Conservation (phyloP, 1,140 invertebrate genomes). For the Laupala kohalensis region DNA sequence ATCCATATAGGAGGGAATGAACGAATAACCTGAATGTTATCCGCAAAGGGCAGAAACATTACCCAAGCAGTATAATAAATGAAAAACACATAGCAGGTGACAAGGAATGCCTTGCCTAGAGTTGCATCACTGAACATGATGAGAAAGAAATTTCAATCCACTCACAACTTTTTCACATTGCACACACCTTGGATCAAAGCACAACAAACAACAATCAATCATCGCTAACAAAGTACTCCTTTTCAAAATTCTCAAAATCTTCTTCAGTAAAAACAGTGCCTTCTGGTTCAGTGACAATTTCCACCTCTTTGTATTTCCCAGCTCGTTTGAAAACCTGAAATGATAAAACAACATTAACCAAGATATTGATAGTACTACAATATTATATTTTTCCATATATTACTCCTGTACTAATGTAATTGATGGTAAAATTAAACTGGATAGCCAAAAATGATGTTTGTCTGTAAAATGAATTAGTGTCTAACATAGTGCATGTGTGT, state of each 20-base stretch:
- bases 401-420: no score
- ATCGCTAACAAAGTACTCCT: conserved; percentile 30
- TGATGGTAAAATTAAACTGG: no score
- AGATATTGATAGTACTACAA: no score
- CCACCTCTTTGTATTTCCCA: neutral
- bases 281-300: conserved; percentile 3
- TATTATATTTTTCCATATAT: no score
- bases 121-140: conserved; percentile 23
- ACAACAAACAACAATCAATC: conserved; percentile 1
- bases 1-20: conserved; percentile 45
- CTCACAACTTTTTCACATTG: neutral
- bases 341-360: no score
- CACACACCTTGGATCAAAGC: neutral
- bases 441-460: no score
- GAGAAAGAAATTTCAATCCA: neutral
- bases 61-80: conserved; percentile 52
- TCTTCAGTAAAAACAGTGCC: conserved; percentile 36
- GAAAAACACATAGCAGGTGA: conserved; percentile 38
- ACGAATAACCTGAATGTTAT: conserved; percentile 26
- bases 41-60: conserved; percentile 51
- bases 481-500: no score
- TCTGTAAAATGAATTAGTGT: no score
- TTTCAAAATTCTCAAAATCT: conserved; percentile 35
- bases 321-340: neutral
- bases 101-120: conserved; percentile 40